phyloP scores from a whole-genome alignment of 2,113 vertebrate species.

The Octodon degus region DNA sequence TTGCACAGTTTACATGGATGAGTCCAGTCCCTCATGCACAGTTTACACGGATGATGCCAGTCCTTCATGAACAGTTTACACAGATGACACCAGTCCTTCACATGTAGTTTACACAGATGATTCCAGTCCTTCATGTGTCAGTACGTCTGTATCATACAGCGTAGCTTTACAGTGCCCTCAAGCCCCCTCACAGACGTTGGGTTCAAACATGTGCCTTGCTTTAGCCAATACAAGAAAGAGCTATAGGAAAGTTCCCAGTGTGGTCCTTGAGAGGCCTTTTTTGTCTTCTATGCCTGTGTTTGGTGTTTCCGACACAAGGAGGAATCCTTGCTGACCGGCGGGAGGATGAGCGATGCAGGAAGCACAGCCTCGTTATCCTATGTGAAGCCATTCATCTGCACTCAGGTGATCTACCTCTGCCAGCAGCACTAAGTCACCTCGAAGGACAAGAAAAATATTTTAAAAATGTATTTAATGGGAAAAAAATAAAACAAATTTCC shows the following conservation, averaged over 20 bases:
- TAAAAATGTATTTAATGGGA: too few species aligned
- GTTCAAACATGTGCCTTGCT: background rate
- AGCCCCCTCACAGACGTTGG: background rate
- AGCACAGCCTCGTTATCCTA: background rate
- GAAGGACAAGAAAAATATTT: too few species aligned
- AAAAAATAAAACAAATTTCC: too few species aligned
- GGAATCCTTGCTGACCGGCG: background rate
- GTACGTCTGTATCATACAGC: too few species aligned
- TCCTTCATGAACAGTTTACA: too few species aligned
- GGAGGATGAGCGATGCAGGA: background rate
- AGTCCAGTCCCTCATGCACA: too few species aligned
- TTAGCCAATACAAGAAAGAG: background rate
- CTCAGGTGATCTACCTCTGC: background rate
- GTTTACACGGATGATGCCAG: too few species aligned
- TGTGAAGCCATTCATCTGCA: background rate
- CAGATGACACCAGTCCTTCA: too few species aligned
- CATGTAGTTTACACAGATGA: too few species aligned
- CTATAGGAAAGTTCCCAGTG: background rate
- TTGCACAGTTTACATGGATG: too few species aligned
- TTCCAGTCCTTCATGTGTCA: background rate
- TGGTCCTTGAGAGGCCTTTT: background rate
- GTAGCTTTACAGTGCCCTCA: background rate
- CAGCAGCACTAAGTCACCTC: background rate
- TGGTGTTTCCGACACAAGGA: background rate
- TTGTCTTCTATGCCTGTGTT: background rate